Evolutionary conservation across 37 sponge, comb jelly and placozoan genomes (phyloP).

Genomic region (Diacarnus erythraeanus): DNA sequence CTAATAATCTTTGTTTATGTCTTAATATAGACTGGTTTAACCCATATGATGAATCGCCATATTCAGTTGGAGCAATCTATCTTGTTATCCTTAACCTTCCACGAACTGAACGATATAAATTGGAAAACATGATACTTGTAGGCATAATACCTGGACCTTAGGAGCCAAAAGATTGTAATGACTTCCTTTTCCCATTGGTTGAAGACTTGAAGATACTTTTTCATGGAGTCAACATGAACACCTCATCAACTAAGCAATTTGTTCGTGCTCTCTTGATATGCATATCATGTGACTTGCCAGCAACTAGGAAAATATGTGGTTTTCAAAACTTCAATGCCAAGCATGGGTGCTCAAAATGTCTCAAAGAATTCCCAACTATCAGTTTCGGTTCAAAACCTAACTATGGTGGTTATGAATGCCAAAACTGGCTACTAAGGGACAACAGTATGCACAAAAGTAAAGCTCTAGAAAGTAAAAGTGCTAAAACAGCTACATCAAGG

Average conservation of each 20-base stretch:
- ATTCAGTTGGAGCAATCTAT: slow-evolving; percentile 2
- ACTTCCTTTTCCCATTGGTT: slow-evolving; percentile 39
- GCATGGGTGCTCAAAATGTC: slow-evolving; percentile 56
- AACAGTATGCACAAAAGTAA: background rate
- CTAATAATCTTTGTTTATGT: too few species aligned
- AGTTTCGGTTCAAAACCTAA: slow-evolving; percentile 21
- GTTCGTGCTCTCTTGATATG: slow-evolving; percentile 17
- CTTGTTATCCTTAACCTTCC: slow-evolving; percentile 55
- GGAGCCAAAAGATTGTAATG: slow-evolving; percentile 40
- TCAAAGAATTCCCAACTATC: slow-evolving; percentile 26
- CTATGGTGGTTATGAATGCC: slow-evolving; percentile 44
- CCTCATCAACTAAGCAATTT: background rate
- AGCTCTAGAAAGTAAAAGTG: background rate
- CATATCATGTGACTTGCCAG: slow-evolving; percentile 49
- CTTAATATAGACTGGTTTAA: background rate
- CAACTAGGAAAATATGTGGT: slow-evolving; percentile 39
- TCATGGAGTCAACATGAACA: slow-evolving; percentile 5
- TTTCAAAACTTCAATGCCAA: slow-evolving; percentile 39
- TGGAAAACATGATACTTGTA: slow-evolving; percentile 47
- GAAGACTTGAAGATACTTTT: slow-evolving; percentile 22
- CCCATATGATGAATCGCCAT: background rate
- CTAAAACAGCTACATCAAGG: slow-evolving; percentile 11
- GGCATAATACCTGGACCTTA: slow-evolving; percentile 54
- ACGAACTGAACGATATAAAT: slow-evolving; percentile 6
- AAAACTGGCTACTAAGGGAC: slow-evolving; percentile 24